Evolutionary conservation across 1,140 invertebrate genomes (phyloP).

Genomic region (Drosophila ohnishii): DNA sequence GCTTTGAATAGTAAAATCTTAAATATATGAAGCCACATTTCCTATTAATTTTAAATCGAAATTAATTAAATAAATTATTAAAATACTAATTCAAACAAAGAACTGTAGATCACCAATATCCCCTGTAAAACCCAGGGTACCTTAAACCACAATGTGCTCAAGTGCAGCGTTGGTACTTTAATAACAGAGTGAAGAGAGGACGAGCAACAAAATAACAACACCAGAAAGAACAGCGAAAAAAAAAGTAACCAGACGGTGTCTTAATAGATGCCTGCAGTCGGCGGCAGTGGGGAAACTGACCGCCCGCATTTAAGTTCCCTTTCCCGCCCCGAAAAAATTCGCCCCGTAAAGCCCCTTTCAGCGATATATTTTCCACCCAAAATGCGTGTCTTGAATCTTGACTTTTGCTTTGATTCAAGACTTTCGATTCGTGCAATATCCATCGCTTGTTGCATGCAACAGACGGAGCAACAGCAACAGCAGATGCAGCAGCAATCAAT

Average conservation of each 20-base stretch:
- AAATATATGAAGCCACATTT: neutral
- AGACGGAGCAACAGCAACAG: slow-evolving; percentile 3
- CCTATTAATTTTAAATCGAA: neutral
- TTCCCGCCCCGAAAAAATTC: neutral
- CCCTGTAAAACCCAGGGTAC: neutral
- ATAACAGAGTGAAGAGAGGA: slow-evolving; percentile 54
- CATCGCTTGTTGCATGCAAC: slow-evolving; percentile 33
- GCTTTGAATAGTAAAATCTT: neutral
- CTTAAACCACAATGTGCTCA: slow-evolving; percentile 53
- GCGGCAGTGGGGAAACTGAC: slow-evolving; percentile 35
- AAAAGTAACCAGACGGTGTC: slow-evolving; percentile 63
- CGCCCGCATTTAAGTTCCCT: slow-evolving; percentile 57
- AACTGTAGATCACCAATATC: too few relatives aligned
- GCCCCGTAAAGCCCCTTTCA: neutral
- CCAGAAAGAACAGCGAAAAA: slow-evolving; percentile 19
- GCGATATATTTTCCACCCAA: slow-evolving; percentile 56
- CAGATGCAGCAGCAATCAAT: slow-evolving; percentile 53
- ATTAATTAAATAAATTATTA: neutral
- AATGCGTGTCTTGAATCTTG: slow-evolving; percentile 68
- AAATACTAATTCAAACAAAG: neutral
- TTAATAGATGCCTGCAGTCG: slow-evolving; percentile 52
- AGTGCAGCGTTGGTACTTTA: slow-evolving; percentile 69
- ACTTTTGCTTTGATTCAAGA: slow-evolving; percentile 22
- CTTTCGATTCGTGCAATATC: slow-evolving; percentile 50
- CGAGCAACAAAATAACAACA: slow-evolving; percentile 32